Evolutionary conservation across 2,113 vertebrate genomes (phyloP).

Genomic region (Limnothrissa miodon): DNA sequence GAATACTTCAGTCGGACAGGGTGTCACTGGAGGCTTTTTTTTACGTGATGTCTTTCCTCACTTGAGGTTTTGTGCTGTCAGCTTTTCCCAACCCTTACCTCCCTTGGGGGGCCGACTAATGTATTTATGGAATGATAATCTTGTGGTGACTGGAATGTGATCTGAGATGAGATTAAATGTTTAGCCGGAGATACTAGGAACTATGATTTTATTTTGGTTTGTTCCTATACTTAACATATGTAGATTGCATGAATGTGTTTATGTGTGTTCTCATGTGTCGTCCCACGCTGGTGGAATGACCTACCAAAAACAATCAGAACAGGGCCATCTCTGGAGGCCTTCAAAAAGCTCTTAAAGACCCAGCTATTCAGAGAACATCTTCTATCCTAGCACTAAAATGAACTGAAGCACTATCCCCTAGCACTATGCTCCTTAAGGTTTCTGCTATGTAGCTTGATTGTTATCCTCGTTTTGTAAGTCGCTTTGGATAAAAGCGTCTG

Average conservation of each 20-base stretch:
- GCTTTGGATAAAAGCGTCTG: too few species aligned
- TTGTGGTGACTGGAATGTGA: not conserved
- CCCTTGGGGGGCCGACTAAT: not conserved
- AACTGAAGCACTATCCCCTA: too few species aligned
- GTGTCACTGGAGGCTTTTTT: not conserved
- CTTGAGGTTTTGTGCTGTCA: slow-evolving; percentile 3
- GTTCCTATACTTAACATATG: not conserved
- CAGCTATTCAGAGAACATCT: too few species aligned
- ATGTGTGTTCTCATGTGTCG: too few species aligned
- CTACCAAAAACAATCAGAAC: too few species aligned
- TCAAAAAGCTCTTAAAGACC: too few species aligned
- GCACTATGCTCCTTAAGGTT: too few species aligned
- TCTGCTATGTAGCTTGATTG: too few species aligned
- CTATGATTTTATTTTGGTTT: not conserved
- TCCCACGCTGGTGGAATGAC: too few species aligned
- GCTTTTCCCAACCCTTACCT: not conserved
- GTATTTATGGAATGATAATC: slow-evolving; percentile 8
- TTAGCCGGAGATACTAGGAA: not conserved
- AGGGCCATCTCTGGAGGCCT: too few species aligned
- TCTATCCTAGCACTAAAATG: too few species aligned
- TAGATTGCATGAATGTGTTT: not conserved
- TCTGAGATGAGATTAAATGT: not conserved
- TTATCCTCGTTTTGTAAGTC: too few species aligned
- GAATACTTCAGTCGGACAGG: not conserved
- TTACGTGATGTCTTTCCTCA: not conserved